Percentiles rank a stretch among this genome's conserved stretches.
Evolutionary conservation across 2,797 vertebrate genomes (phyloP).

Genomic region (Tapirus indicus): DNA sequence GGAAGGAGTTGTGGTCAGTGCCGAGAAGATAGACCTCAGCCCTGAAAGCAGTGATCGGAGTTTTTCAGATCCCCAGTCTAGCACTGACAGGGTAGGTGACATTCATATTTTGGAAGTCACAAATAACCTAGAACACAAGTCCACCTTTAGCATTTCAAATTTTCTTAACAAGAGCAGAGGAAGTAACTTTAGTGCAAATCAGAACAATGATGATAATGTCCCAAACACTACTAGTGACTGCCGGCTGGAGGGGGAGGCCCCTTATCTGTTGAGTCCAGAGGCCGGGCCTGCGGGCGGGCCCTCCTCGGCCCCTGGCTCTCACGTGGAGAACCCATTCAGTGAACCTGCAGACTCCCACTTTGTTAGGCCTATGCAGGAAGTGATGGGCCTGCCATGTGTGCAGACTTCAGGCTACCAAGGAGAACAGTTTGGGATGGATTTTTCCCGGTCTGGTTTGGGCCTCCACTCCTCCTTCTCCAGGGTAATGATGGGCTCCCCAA

Average conservation of each 20-base stretch:
- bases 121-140: constrained; percentile 92
- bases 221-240: constrained; percentile 97
- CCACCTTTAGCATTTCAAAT: constrained; percentile 94
- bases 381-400: constrained; percentile 89
- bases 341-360: constrained; percentile 94
- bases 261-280: constrained; percentile 93
- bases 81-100: constrained; percentile 92
- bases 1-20: constrained; percentile 89
- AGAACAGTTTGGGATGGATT: constrained; percentile 95
- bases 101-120: constrained; percentile 93
- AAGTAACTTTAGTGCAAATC: constrained; percentile 81
- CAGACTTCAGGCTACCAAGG: constrained; percentile 91
- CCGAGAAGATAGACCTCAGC: constrained; percentile 97
- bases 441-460: constrained; percentile 94
- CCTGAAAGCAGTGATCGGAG: constrained; percentile 97
- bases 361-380: constrained; percentile 93
- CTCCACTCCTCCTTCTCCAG: constrained; percentile 94
- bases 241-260: constrained; percentile 89
- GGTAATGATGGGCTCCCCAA: constrained; percentile 90
- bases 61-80: constrained; percentile 95
- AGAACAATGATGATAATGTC: constrained; percentile 91
- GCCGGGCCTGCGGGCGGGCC: constrained; percentile 86
- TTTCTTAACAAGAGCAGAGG: constrained; percentile 93
- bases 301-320: constrained; percentile 88
- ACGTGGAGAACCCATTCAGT: constrained; percentile 90